Percentiles rank a stretch among this genome's conserved stretches.
Conservation (phyloP, 2,113 vertebrate species). For the Parotia lawesii region DNA sequence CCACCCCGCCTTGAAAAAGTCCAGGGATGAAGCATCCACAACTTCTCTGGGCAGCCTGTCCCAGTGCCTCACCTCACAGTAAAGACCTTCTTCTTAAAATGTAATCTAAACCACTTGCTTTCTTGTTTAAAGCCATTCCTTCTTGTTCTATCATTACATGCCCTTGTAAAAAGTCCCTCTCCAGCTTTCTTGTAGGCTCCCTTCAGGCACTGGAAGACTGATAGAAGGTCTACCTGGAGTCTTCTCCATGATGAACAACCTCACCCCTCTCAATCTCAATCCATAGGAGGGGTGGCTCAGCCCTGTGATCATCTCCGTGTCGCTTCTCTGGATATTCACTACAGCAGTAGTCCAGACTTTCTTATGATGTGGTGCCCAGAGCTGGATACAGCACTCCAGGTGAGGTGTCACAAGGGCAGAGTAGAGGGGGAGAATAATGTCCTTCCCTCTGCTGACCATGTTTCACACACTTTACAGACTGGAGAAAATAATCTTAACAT, state of each 20-base stretch:
- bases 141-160: background rate
- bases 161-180: background rate
- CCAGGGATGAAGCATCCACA: background rate
- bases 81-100: background rate
- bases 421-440: accelerated
- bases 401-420: background rate
- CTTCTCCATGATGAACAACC: background rate
- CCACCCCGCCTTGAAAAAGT: background rate
- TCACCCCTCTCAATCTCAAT: background rate
- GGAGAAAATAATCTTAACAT: background rate
- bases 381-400: background rate
- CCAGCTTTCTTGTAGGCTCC: background rate
- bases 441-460: accelerated
- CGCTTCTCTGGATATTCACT: background rate
- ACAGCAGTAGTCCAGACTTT: background rate
- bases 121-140: background rate
- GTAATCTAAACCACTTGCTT: background rate
- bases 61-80: background rate
- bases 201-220: background rate
- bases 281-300: background rate
- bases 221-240: accelerated
- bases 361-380: accelerated
- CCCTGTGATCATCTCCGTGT: accelerated
- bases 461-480: background rate
- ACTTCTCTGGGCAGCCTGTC: background rate